Percentiles rank a stretch among this genome's conserved stretches.
These are phyloP conservation scores for Cephus runcator DNA, from an alignment of 2,888 invertebrate species.

Conservation along the genomic window DNA sequence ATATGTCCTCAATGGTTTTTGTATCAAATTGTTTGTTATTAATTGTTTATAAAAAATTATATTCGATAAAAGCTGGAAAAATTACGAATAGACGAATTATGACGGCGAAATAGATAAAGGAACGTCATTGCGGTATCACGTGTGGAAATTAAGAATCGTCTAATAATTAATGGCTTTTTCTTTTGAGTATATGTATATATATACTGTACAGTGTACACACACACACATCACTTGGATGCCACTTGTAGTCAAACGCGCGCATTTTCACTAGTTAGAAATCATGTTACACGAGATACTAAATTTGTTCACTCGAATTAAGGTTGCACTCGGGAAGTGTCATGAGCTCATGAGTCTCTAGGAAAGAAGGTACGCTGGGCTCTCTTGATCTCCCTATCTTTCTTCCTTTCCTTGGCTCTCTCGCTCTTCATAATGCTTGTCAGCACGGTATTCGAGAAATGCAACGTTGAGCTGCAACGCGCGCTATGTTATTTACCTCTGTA, in stretches of 20 bases:
- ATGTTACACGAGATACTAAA: background rate
- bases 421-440: background rate
- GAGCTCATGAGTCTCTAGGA: background rate
- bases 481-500: background rate
- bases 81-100: too few species aligned
- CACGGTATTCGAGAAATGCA: background rate
- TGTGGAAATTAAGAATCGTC: too few species aligned
- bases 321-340: background rate
- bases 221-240: too few species aligned
- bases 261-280: background rate
- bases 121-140: too few species aligned
- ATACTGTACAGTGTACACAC: too few species aligned
- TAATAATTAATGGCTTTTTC: background rate
- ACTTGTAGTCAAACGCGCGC: background rate
- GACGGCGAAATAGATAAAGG: too few species aligned
- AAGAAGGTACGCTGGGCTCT: background rate
- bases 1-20: too few species aligned
- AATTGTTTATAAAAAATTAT: too few species aligned
- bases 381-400: background rate
- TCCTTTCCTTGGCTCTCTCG: background rate
- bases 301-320: background rate
- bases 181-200: background rate
- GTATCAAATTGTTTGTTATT: too few species aligned
- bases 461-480: background rate
- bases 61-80: too few species aligned